A percentile compares a stretch with the other conserved stretches of the same genome.
phyloP scores from a whole-genome alignment of 2,888 invertebrate genomes.

The Leucoma salicis region DNA sequence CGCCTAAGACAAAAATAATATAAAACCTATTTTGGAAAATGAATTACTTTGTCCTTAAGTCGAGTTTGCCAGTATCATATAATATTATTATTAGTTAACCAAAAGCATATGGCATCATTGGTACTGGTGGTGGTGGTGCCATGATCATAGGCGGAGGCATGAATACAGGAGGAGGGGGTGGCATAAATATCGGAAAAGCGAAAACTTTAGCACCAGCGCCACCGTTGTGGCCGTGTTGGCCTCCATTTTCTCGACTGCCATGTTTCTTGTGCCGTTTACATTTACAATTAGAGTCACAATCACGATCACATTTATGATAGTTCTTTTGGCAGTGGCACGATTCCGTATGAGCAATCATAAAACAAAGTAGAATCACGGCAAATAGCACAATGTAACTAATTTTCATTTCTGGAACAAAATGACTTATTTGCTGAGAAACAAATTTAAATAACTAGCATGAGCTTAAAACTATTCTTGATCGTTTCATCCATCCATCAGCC shows the following conservation, averaged over 20 bases:
- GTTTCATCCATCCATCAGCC: too few species aligned
- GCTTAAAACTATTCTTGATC: too few species aligned
- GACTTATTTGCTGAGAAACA: too few species aligned
- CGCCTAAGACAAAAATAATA: too few species aligned
- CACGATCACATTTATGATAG: neutral
- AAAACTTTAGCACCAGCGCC: slow-evolving; percentile 8
- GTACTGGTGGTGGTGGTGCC: neutral
- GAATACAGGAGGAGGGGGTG: neutral
- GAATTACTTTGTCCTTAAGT: too few species aligned
- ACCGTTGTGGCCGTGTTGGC: neutral
- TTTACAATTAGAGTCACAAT: neutral
- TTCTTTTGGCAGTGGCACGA: neutral
- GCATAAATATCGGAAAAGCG: slow-evolving; percentile 25
- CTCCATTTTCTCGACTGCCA: neutral
- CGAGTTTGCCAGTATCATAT: too few species aligned
- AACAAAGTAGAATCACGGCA: slow-evolving; percentile 3
- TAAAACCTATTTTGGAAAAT: too few species aligned
- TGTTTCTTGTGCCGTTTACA: neutral
- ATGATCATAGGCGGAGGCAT: neutral
- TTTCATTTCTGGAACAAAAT: slow-evolving; percentile 7
- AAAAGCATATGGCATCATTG: neutral
- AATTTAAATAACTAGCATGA: too few species aligned
- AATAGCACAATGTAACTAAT: neutral
- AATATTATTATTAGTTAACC: neutral
- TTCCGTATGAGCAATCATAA: neutral